A percentile compares a stretch with the other conserved stretches of the same genome.
These are phyloP conservation scores for Resseliella maxima DNA, from an alignment of 2,888 invertebrate species.

Conservation along the genomic window DNA sequence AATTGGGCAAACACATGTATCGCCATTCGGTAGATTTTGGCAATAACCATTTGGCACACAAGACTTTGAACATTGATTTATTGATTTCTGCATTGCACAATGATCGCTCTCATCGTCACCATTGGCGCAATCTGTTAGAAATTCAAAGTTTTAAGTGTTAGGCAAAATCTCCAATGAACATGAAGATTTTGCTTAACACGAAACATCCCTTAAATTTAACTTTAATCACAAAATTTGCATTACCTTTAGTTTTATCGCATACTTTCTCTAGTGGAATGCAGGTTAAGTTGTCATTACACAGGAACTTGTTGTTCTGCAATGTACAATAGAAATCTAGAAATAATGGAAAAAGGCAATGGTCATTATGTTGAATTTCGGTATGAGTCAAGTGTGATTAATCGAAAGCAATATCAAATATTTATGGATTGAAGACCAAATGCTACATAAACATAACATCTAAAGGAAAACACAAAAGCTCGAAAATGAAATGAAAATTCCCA, in stretches of 20 bases:
- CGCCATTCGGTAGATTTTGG: constrained; percentile 69
- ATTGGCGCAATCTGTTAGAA: neutral
- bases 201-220: constrained; percentile 68
- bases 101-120: neutral
- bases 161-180: neutral
- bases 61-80: neutral
- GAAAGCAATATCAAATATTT: neutral
- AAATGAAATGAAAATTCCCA: too few species aligned
- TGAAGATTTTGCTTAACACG: constrained; percentile 60
- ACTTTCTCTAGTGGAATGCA: constrained; percentile 65
- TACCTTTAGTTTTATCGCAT: constrained; percentile 72
- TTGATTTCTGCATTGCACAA: neutral
- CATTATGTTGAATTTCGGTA: neutral
- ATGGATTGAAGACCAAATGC: neutral
- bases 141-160: too few species aligned
- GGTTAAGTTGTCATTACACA: neutral
- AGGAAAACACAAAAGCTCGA: too few species aligned
- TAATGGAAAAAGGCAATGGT: neutral
- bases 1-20: constrained; percentile 71
- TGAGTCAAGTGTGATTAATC: neutral
- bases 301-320: neutral
- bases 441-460: too few species aligned
- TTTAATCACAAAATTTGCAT: neutral
- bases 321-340: constrained; percentile 37
- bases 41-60: constrained; percentile 65